These are phyloP conservation scores for Apotomis turbidana DNA, from an alignment of 2,888 invertebrate species.

Conservation along the genomic window DNA sequence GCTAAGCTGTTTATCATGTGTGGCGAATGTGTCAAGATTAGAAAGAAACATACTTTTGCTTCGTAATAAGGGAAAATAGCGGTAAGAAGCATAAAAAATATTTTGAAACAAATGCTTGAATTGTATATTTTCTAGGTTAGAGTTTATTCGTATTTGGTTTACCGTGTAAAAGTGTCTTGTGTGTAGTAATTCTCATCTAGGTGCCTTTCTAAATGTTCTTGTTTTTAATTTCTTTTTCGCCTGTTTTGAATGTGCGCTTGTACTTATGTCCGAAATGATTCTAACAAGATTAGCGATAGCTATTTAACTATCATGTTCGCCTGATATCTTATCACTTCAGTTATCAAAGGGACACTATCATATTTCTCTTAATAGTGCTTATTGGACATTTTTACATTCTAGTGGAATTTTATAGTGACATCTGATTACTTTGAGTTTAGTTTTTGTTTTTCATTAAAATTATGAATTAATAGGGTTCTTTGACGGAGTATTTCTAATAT, in stretches of 20 bases:
- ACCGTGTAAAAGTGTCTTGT: slow-evolving; percentile 53
- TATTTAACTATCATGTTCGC: slow-evolving; percentile 45
- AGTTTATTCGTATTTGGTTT: slow-evolving; percentile 50
- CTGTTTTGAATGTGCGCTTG: slow-evolving; percentile 24
- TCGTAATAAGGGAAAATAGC: slow-evolving; percentile 69
- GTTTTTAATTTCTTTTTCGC: slow-evolving; percentile 51
- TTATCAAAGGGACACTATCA: slow-evolving; percentile 41
- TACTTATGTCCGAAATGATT: slow-evolving; percentile 25
- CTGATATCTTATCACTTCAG: slow-evolving; percentile 56
- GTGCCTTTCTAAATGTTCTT: slow-evolving; percentile 71
- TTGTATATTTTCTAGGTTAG: slow-evolving; percentile 43
- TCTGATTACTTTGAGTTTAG: background rate
- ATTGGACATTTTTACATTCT: slow-evolving; percentile 17
- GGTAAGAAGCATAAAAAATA: slow-evolving; percentile 67
- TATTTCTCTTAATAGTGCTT: slow-evolving; percentile 27
- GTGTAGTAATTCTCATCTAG: slow-evolving; percentile 46
- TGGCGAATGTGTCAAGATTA: slow-evolving; percentile 74
- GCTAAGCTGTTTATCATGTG: slow-evolving; percentile 68
- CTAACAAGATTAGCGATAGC: slow-evolving; percentile 35
- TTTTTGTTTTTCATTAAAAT: background rate
- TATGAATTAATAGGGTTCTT: background rate
- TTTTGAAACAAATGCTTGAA: slow-evolving; percentile 43
- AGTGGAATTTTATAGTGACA: background rate
- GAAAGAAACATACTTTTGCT: slow-evolving; percentile 78
- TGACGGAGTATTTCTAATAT: background rate